Evolutionary conservation across 2,113 vertebrate genomes (phyloP), one percentile per base, ranked within the genome.

Genomic region (Rissa tridactyla): DNA sequence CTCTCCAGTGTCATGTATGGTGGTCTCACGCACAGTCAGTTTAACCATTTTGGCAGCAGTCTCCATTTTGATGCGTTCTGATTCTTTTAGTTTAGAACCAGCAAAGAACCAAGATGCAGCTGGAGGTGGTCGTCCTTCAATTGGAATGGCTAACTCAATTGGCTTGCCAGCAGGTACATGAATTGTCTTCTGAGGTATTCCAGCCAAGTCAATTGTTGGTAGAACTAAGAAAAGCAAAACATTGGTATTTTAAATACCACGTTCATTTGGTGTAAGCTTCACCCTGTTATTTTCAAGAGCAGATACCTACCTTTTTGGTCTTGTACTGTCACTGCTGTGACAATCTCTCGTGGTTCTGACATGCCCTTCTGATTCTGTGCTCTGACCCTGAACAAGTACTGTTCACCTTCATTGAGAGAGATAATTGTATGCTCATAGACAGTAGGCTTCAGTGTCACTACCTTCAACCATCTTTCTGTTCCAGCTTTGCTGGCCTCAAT

Each of bases 381-480:
- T 97, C 98, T 98, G 81, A 99, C 98, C 96, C 99, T 98, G 97
- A 99, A 99, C 93, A 99, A 96, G 93, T 99, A 99, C 91, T 99
- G 99, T 97, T 99, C 99, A 5, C 98, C 98, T 97, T 99, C 99
- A 93, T 99, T 99, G 84, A 99, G 98, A 93, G 99, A 99, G 81
- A 98, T 98, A 30, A 99, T 98, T 55, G 99, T 99, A 88, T 99
- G 99, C 65, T 99, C 99, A 1, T 98, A 98, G 92, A 99, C 91
- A 0, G 98, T 99, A 93, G 98, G 98, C 97, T 99, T 99, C 90
- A 99, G 77, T 2, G 99, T 99, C 77, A 98, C 98, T 69, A 99
- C 99, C 94, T 99, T 99, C 99, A 99, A 98, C 99, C 99, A 99
- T 82, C 99, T 99, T 83, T 99, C 99, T 15, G 99, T 99, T 79